Base-by-base conservation (phyloP, 2,113 vertebrate species). In the Mola mola region DNA sequence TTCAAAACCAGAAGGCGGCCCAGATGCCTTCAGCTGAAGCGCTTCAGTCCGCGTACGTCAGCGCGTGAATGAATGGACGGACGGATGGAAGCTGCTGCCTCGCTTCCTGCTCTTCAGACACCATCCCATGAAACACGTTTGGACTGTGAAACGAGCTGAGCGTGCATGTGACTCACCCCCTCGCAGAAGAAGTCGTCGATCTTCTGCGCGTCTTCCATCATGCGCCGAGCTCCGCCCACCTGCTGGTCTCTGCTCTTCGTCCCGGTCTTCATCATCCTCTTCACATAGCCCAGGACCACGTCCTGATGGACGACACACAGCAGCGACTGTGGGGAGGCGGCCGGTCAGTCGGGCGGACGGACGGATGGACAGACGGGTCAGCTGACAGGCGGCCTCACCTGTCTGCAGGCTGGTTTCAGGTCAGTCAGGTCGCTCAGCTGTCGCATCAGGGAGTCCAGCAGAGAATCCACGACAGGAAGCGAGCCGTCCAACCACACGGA, bases 201-300 rank as follows among this genome's bases (percentile, higher is more conserved):
- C 57, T 64, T 74, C 0, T 42, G 43, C 3, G 85, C 90, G 0
- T 94, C 93, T 3, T 85, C 84, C 1, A 33, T 80, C 53, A 96
- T 62, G 33, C 83, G 71, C 0, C 47, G 15, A 0, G 95, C 92
- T 61, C 94, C 79, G 2, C 60, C 81, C 64, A 91, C 85, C 83
- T 96, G 94, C 82, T 95, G 92, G 2, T 86, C 67, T 0, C 63
- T 53, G 0, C 57, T 80, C 85, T 87, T 95, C 72, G 91, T 79
- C 56, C 81, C 92, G 46, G 91, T 66, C 57, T 89, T 93, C 79
- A 96, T 75, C 71, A 94, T 90, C 71, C 85, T 92, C 61, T 66
- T 62, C 0, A 95, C 88, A 51, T 96, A 95, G 28, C 92, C 89
- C 46, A 84, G 88, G 46, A 93, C 91, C 77, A 96, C 42, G 1